A percentile compares a stretch with the other conserved stretches of the same genome.
Conservation (phyloP, 2,113 vertebrate genomes). For the Halcyon malimbica region DNA sequence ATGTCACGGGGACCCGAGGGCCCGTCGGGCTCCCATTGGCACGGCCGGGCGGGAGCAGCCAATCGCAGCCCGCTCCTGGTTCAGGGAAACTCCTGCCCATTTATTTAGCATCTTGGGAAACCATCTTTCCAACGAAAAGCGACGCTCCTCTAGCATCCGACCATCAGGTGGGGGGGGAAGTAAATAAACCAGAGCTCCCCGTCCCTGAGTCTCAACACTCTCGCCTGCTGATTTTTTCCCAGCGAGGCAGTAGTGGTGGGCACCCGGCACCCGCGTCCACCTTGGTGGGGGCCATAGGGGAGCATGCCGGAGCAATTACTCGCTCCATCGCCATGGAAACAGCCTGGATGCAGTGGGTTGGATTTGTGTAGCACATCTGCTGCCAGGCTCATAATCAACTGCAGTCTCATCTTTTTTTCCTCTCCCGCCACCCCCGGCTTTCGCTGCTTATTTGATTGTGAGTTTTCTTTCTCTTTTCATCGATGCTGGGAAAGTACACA, state of each 20-base stretch:
- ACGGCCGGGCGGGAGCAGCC: conserved; percentile 77
- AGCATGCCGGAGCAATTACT: conserved; percentile 83
- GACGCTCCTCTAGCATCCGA: conserved; percentile 44
- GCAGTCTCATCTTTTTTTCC: conserved; percentile 67
- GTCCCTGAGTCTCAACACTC: background rate
- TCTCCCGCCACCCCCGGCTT: background rate
- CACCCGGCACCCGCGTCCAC: conserved; percentile 78
- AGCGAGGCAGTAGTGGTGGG: conserved; percentile 50
- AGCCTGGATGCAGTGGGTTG: conserved; percentile 89
- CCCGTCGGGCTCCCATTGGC: conserved; percentile 85
- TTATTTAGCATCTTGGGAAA: conserved; percentile 77
- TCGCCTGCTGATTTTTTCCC: background rate
- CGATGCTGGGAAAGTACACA: conserved; percentile 14
- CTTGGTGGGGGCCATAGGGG: conserved; percentile 73
- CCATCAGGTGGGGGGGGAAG: background rate
- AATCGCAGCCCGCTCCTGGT: conserved; percentile 81
- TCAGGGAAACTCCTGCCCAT: conserved; percentile 81
- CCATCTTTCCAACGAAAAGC: conserved; percentile 66
- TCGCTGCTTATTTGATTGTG: conserved; percentile 60
- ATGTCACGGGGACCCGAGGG: conserved; percentile 84
- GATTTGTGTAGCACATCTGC: conserved; percentile 89
- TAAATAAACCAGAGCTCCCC: background rate
- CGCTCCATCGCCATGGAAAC: conserved; percentile 97
- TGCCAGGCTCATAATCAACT: conserved; percentile 81
- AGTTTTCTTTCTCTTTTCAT: conserved; percentile 62